A percentile compares a stretch with the other conserved stretches of the same genome.
phyloP scores from a whole-genome alignment of 2,888 invertebrate genomes.

The Trissolcus brochymenae region DNA sequence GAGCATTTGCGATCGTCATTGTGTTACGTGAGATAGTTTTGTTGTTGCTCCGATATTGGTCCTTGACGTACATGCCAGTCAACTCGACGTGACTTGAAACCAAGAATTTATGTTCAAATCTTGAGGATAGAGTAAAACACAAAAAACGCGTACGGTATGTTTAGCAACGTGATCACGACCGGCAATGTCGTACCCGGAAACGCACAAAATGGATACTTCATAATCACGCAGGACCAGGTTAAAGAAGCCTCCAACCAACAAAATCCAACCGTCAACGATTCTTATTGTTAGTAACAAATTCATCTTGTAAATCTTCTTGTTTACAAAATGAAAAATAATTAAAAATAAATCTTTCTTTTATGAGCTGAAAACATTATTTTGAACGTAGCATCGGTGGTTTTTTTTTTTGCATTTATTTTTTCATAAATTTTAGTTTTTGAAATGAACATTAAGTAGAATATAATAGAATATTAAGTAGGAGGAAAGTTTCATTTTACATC shows the following conservation, averaged over 20 bases:
- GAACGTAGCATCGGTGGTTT: too few relatives aligned
- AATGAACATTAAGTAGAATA: too few relatives aligned
- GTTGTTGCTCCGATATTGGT: not conserved
- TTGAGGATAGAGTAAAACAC: conserved; percentile 8
- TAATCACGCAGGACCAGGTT: conserved; percentile 45
- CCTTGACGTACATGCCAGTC: not conserved
- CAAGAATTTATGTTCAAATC: conserved; percentile 6
- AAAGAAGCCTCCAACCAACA: conserved; percentile 56
- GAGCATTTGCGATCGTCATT: conserved; percentile 28
- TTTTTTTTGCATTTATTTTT: too few relatives aligned
- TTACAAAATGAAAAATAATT: too few relatives aligned
- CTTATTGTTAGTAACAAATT: conserved; percentile 68
- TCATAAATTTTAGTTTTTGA: too few relatives aligned
- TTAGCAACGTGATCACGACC: conserved; percentile 43
- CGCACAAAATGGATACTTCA: conserved; percentile 50
- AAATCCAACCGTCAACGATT: conserved; percentile 61
- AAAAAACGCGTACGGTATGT: conserved; percentile 33
- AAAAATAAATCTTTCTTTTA: too few relatives aligned
- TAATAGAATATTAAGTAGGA: too few relatives aligned
- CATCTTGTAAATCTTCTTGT: too few relatives aligned
- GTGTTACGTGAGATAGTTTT: conserved; percentile 26
- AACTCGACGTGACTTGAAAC: not conserved
- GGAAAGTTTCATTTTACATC: too few relatives aligned
- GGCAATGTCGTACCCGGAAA: conserved; percentile 40
- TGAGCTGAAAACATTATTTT: too few relatives aligned